Base-by-base conservation (phyloP, 1,140 invertebrate genomes). In the Meloidogyne hapla region DNA sequence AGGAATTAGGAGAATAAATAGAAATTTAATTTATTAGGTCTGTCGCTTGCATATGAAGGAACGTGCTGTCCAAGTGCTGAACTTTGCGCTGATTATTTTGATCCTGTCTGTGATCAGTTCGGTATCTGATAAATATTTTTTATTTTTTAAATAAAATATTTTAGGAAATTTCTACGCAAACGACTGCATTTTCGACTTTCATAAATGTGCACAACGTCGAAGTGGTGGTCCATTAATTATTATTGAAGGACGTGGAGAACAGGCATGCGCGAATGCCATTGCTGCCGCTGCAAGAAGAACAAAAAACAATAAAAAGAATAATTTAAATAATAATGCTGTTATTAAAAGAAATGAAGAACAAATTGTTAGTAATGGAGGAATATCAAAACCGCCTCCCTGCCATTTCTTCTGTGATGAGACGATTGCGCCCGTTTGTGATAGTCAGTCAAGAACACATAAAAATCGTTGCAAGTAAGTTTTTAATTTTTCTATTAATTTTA, bases 341-440 rank as follows among this genome's bases (percentile, higher is more conserved):
- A 40, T 6, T 8, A 23, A 63, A 40, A 69, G 63, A 23, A 33
- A 38, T 28, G 21, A 67, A 69, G 23, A 69, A 33, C 56, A 26
- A 28, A 69, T 1, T 23, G 15, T 21, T 28, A 28, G 23, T 28
- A 18, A n/a, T 6, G 38, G 56, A 28, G 8, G 5, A 18, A 23
- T 75, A 38, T 8, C 25, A 10, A 38, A 56, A 40, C 10, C 9
- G 1, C 8, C 18, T 4, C 38, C 9, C 10, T 80, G 79, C 65
- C 77, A 80, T 25, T 81, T 74, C 45, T 79, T 78, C 66, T 83
- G 83, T 61, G 56, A 79, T 13, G 48, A 82, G 61, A 77, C 80
- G 73, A 70, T 40, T 45, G 79, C 83, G 62, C 76, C 75, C n/a
- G 23, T 87, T 69, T 83, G 83, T 79, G 79, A 80, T 61, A 72